Base-by-base conservation (phyloP, 2,888 invertebrate genomes). In the Eilema caniola region DNA sequence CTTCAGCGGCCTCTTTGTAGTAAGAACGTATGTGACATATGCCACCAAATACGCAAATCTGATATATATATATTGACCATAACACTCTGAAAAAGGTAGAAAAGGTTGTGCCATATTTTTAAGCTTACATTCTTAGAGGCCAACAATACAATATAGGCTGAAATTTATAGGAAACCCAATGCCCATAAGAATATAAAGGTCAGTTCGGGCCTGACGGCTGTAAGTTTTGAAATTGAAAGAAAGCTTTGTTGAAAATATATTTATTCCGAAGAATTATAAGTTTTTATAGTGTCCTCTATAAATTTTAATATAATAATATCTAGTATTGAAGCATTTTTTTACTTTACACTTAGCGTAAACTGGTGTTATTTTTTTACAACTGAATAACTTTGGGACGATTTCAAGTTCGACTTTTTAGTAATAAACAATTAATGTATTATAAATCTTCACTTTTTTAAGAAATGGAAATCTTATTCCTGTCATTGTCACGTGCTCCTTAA, bases 131-230 rank as follows among this genome's bases (percentile, higher is more conserved):
- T 60, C 60, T 66, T 41, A 14, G 23, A 56, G 37, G 41, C 59
- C 60, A 66, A 60, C 66, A 66, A 66, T 66, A 59, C 66, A 59
- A 41, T 41, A 66, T 66, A 57, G 57, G 20, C 11, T 24, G 66
- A 59, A 65, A 65, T 64, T 64, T 64, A 64, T 65, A 65, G 33
- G 33, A 14, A 33, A 62, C 62, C 62, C 23, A 37, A 62, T 37
- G 33, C 53, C n/a, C n/a, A 47, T 20, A 53, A 53, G 53, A 53
- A 53, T 53, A 53, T 53, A 53, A 24, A 47, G 41, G 20, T n/a
- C 24, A 14, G 23, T 3, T 62, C 23, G 1, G 3, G 4, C 7
- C 47, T 47, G 47, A 47, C 7, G 16, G 47, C 14, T 16, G 14
- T 20, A 20, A 20, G 47, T 47, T 47, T 47, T 7, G 5, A 8